Conservation (phyloP, 2,888 invertebrate genomes). For the Xestia rhomboidea region DNA sequence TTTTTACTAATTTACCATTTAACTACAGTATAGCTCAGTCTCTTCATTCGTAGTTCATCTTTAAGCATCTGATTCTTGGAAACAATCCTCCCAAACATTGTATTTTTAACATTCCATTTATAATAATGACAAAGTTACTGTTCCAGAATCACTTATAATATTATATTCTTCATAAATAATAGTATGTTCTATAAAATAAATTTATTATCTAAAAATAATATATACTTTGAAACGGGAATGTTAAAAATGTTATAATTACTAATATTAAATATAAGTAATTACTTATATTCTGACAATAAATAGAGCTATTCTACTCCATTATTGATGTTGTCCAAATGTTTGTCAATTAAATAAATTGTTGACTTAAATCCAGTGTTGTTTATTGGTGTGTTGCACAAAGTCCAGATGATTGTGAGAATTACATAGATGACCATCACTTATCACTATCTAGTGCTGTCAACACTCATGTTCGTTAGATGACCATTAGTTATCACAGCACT, state of each 20-base stretch:
- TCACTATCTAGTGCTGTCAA: conserved; percentile 25
- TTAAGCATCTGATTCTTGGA: conserved; percentile 55
- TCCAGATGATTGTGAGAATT: conserved; percentile 17
- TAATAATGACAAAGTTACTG: conserved; percentile 36
- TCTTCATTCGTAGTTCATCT: conserved; percentile 45
- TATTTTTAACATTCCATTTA: conserved; percentile 71
- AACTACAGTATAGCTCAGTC: conserved; percentile 28
- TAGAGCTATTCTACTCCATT: conserved; percentile 71
- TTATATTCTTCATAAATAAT: background rate
- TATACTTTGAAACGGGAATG: conserved; percentile 52
- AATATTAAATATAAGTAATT: conserved; percentile 59
- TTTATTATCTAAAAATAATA: conserved; percentile 2
- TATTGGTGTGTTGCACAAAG: conserved; percentile 37
- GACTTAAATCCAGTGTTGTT: conserved; percentile 61
- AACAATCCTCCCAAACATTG: conserved; percentile 28
- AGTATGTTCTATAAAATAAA: conserved; percentile 18
- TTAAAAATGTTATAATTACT: conserved; percentile 64
- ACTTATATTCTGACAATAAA: conserved; percentile 83
- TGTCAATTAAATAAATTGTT: conserved; percentile 85
- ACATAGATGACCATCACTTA: conserved; percentile 19
- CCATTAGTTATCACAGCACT: conserved; percentile 13
- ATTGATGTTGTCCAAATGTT: conserved; percentile 78
- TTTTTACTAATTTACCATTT: conserved; percentile 12
- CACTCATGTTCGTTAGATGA: background rate
- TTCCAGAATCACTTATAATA: conserved; percentile 12